These are phyloP conservation scores for Littorina saxatilis DNA, from an alignment of 1,140 invertebrate species.

Conservation along the genomic window DNA sequence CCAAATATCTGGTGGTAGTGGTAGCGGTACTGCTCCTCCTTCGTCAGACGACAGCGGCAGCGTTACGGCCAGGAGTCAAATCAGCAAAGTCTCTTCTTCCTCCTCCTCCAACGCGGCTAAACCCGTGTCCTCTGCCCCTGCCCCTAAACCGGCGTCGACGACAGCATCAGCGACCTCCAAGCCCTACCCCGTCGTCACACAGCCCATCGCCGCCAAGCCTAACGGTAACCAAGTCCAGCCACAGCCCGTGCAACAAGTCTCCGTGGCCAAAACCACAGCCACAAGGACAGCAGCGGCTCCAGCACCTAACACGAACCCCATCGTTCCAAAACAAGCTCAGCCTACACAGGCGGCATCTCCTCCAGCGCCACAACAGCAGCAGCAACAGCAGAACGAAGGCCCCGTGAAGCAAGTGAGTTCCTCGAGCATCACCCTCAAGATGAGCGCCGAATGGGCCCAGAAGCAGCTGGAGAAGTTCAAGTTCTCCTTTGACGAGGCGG, in stretches of 20 bases:
- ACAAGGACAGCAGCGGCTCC: background rate
- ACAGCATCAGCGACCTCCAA: background rate
- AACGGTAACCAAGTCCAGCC: background rate
- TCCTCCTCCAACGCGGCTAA: background rate
- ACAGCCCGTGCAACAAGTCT: background rate
- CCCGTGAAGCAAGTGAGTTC: slow-evolving; percentile 34
- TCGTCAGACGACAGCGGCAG: background rate
- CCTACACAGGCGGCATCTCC: background rate
- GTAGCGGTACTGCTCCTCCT: background rate
- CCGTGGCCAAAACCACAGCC: background rate
- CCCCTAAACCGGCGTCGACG: no score
- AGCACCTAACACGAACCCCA: background rate
- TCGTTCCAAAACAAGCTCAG: background rate
- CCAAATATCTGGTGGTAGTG: background rate
- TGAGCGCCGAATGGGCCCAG: slow-evolving; percentile 63
- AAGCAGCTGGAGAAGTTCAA: slow-evolving; percentile 58
- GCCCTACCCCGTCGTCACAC: background rate
- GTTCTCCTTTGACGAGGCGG: slow-evolving; percentile 62
- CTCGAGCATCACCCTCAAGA: slow-evolving; percentile 43
- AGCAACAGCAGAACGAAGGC: background rate
- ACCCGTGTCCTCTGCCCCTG: background rate
- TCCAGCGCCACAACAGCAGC: background rate
- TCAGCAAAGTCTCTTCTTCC: no score
- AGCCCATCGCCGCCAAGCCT: background rate
- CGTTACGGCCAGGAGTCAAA: no score